Percentiles rank a stretch among this genome's conserved stretches.
Evolutionary conservation across 1,140 invertebrate species (phyloP).

Genomic region (Hormaphis cornu): DNA sequence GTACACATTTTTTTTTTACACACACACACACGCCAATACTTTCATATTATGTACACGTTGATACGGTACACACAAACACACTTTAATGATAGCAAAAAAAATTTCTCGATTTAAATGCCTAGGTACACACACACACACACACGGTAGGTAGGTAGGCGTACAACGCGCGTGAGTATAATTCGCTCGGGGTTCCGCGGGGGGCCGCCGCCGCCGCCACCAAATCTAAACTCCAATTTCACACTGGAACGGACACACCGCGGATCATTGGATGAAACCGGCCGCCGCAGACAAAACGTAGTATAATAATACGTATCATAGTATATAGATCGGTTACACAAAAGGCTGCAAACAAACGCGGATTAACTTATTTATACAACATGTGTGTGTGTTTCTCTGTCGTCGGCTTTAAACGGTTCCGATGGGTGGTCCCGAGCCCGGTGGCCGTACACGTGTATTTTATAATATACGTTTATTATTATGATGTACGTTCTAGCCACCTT

Average conservation of each 20-base stretch:
- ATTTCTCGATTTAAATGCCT: too few relatives aligned
- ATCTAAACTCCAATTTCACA: conserved; percentile 32
- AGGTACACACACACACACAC: neutral
- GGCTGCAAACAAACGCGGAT: conserved; percentile 28
- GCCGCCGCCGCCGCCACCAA: conserved; percentile 22
- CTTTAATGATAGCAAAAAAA: neutral
- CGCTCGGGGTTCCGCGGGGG: neutral
- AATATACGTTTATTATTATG: too few relatives aligned
- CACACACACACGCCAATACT: too few relatives aligned
- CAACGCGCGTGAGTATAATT: too few relatives aligned
- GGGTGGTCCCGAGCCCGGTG: conserved; percentile 31
- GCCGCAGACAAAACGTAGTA: neutral
- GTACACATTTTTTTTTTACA: too few relatives aligned
- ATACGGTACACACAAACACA: neutral
- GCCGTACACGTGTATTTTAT: conserved; percentile 7
- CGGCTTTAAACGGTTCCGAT: conserved; percentile 32
- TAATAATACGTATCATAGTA: neutral
- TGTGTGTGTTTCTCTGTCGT: conserved; percentile 10
- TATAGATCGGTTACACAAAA: conserved; percentile 32
- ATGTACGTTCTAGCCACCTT: too few relatives aligned
- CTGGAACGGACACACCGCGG: conserved; percentile 22
- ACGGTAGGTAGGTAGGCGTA: too few relatives aligned
- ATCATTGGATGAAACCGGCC: conserved; percentile 32
- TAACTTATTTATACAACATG: conserved; percentile 32
- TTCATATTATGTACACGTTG: neutral